Evolutionary conservation across 2,113 vertebrate species (phyloP), one percentile per base, ranked within the genome.

Genomic region (Ctenodactylus gundi): DNA sequence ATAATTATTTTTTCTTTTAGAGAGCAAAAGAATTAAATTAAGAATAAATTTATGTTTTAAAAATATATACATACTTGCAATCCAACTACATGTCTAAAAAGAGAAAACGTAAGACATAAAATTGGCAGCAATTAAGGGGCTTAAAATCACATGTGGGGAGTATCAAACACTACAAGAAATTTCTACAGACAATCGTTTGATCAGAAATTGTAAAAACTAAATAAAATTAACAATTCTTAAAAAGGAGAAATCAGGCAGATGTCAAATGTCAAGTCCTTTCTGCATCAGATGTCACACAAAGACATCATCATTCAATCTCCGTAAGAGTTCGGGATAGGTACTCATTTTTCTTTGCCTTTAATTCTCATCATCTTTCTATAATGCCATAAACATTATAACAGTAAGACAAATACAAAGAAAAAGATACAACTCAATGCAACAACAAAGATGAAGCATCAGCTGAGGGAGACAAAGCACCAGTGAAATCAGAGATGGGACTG

Each of bases 21-120:
- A 64, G 17, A 83, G 17, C 44, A 90, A 25, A 78, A 90, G 83
- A 93, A 67, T n/a, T 90, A 13, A 95, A 84, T 51, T 91, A 53
- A 93, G 94, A 91, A 60, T 55, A 86, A 88, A 88, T 34, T 51
- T 9, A 4, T 75, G 12, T 73, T 27, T 77, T 86, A 27, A 41
- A 95, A 64, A 78, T 62, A 78, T 62, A 80, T 20, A 88, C 14
- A 89, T 14, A 90, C 1, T 5, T 88, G 29, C 34, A 95, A 83
- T 25, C 10, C 73, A 87, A 89, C 41, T 88, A 95, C 89, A 86
- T 44, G 64, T 64, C 51, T 76, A 27, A 90, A 84, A 46, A 85
- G 23, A 68, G 20, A 60, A 55, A 90, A n/a, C 17, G 85, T 4
- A 77, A 68, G 7, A 62, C 39, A 83, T 73, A 91, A 80, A 95